Percentiles rank a stretch among this genome's conserved stretches.
phyloP scores from a whole-genome alignment of 2,113 vertebrate species.

The Todiramphus saurophagus region DNA sequence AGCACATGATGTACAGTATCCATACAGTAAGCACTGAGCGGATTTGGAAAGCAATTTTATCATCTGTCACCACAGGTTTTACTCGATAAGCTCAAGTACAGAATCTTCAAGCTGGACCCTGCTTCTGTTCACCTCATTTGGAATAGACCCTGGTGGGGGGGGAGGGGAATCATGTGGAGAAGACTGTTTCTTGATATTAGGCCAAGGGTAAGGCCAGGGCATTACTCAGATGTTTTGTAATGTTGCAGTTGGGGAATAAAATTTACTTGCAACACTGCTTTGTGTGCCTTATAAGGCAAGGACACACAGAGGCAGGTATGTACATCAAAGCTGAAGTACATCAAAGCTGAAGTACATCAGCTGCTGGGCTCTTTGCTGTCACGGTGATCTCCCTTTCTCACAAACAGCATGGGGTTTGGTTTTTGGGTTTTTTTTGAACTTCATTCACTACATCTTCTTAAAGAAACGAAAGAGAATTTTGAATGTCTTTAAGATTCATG shows the following conservation, averaged over 20 bases:
- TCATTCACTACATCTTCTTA: neutral
- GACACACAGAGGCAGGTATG: neutral
- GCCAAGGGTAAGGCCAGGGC: neutral
- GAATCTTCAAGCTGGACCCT: neutral
- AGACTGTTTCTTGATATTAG: neutral
- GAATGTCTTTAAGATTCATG: neutral
- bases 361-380: neutral
- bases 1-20: neutral
- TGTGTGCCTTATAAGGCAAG: neutral
- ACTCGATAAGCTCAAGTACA: neutral
- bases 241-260: neutral
- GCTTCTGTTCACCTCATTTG: neutral
- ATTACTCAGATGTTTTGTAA: neutral
- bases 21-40: neutral
- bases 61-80: neutral
- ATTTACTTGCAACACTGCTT: neutral
- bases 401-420: neutral
- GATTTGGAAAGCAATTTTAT: neutral
- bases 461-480: neutral
- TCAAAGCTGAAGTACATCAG: neutral
- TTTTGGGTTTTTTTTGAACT: neutral
- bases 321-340: neutral
- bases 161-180: rapidly evolving
- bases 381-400: neutral
- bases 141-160: neutral